Evolutionary conservation across 1,140 invertebrate species (phyloP).

Genomic region (Mylabris phalerata): DNA sequence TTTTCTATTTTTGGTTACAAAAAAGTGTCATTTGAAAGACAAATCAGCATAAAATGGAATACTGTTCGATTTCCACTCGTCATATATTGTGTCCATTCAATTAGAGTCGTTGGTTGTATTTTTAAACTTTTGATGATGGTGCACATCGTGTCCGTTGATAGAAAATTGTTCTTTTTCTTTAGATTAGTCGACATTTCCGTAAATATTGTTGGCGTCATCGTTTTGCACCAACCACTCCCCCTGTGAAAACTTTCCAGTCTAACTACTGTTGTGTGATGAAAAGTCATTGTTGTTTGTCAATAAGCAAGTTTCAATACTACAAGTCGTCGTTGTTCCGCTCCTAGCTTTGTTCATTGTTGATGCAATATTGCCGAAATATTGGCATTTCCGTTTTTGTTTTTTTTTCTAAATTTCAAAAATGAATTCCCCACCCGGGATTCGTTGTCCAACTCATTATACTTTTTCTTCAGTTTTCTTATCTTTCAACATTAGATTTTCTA

Average conservation of each 20-base stretch:
- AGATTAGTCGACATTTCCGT: slow-evolving; percentile 6
- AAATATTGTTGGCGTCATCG: slow-evolving; percentile 10
- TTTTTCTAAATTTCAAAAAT: background rate
- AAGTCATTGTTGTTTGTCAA: slow-evolving; percentile 13
- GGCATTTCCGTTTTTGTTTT: slow-evolving; percentile 1
- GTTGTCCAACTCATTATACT: background rate
- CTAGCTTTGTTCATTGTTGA: slow-evolving; percentile 2
- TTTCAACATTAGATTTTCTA: no score
- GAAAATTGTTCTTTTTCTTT: slow-evolving; percentile 3
- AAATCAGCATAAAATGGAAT: no score
- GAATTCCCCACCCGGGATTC: no score
- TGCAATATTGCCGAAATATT: slow-evolving; percentile 3
- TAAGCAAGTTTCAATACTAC: slow-evolving; percentile 11
- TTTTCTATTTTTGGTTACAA: no score
- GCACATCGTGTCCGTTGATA: background rate
- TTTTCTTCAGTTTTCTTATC: slow-evolving; percentile 3
- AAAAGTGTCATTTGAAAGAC: no score
- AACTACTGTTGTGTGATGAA: slow-evolving; percentile 12
- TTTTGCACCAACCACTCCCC: slow-evolving; percentile 1
- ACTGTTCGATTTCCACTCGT: no score
- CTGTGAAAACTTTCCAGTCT: slow-evolving; percentile 6
- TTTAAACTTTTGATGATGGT: no score
- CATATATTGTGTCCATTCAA: no score
- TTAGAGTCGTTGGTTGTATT: no score
- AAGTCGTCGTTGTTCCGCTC: background rate